Percentiles rank a stretch among this genome's conserved stretches.
Evolutionary conservation across 2,888 invertebrate genomes (phyloP).

Genomic region (Sussaba pulchella): DNA sequence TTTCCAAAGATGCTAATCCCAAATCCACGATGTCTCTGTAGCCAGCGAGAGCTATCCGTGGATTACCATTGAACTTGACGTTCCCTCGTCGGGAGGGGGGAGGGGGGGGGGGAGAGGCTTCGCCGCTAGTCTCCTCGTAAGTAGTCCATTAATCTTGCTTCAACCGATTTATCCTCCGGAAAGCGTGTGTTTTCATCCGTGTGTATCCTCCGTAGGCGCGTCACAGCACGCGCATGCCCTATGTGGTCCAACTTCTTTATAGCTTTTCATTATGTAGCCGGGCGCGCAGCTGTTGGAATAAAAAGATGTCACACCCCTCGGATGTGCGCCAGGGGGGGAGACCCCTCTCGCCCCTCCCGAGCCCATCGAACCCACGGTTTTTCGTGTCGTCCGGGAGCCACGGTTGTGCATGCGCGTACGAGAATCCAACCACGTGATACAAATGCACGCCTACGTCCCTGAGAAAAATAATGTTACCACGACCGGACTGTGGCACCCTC

Average conservation of each 20-base stretch:
- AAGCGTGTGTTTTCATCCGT: constrained; percentile 36
- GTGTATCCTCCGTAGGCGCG: constrained; percentile 76
- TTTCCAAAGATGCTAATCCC: constrained; percentile 65
- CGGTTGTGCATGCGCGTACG: constrained; percentile 16
- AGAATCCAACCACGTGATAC: neutral
- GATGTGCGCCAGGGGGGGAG: constrained; percentile 65
- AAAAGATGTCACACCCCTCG: constrained; percentile 78
- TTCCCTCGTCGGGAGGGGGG: constrained; percentile 31
- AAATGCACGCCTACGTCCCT: constrained; percentile 8
- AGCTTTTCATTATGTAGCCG: constrained; percentile 77
- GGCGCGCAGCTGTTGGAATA: constrained; percentile 75
- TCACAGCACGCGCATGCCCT: constrained; percentile 77
- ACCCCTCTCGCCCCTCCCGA: constrained; percentile 14
- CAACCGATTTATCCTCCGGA: constrained; percentile 72
- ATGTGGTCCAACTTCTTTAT: constrained; percentile 79
- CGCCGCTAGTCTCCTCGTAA: constrained; percentile 46
- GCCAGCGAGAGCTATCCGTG: constrained; percentile 54
- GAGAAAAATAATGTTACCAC: constrained; percentile 3
- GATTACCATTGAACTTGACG: constrained; percentile 70
- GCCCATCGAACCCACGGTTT: constrained; percentile 22
- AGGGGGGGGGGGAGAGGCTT: neutral
- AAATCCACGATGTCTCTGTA: constrained; percentile 61
- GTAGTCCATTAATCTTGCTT: constrained; percentile 78
- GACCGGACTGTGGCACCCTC: constrained; percentile 49
- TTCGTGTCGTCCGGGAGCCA: constrained; percentile 40